Base-by-base conservation (phyloP, 2,888 invertebrate genomes). In the Eulithis prunata region DNA sequence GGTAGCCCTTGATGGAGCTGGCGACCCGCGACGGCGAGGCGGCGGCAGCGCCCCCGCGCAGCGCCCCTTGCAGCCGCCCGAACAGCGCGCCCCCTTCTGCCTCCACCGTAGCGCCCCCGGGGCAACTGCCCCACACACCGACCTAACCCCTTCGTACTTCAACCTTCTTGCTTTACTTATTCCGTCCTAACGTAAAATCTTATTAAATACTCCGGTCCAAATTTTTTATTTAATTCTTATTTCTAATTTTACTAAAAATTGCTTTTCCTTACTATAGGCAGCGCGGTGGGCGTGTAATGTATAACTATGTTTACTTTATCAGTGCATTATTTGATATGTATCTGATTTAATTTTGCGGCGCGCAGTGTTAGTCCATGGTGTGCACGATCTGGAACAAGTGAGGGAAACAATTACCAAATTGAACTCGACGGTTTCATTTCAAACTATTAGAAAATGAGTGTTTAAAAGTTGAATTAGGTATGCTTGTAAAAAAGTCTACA, bases 1-100 rank as follows among this genome's bases (percentile, higher is more conserved):
- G 94, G 93, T 94, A 96, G 80, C 96, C 96, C 85, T 95, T 94
- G 89, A 96, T 95, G 90, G 96, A 96, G 91, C 94, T 95, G 86
- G 96, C 96, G 83, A 96, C 95, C 79, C 95, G 94, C 86, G 95
- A 94, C 78, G 95, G 95, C 85, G 95, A 95, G 87, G 95, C 94
- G 84, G 95, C 95, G 84, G 95, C 94, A 81, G 95, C 95, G 85
- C 95, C 94, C 88, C 95, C 95, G 78, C 95, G 94, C 90, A 95
- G 94, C 90, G 94, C 94, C 84, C 94, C 95, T 85, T 94, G 94
- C 88, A 95, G 92, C 91, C 95, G 94, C 87, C 94, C 95, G 85
- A 95, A 92, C 94, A 95, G 94, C 86, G 94, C 94, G 75, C 85
- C 86, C 69, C 85, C 86, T 68, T 87, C 90, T 83, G 94, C 93